Base-by-base conservation (phyloP, 2,888 invertebrate genomes). In the Pterobdella sp. region DNA sequence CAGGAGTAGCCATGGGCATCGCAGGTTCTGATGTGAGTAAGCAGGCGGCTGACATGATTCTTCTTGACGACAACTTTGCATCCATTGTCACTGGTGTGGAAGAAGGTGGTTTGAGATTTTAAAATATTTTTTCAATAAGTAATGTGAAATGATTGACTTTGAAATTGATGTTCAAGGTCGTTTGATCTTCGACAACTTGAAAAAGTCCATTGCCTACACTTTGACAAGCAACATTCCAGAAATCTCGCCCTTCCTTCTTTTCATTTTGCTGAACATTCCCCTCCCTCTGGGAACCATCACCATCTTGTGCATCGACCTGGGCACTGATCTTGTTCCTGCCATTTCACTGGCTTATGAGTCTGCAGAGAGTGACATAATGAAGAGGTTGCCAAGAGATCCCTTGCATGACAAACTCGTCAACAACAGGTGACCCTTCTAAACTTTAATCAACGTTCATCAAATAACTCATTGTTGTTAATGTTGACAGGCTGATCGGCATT, bases 161-260 rank as follows among this genome's bases (percentile, higher is more conserved):
- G n/a, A n/a, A n/a, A n/a, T n/a, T n/a, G n/a, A n/a, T n/a, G n/a
- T n/a, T n/a, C n/a, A 42, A 68, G 83, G 85, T 35, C 78, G 86
- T 75, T 86, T 95, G 79, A 94, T 95, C 86, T 95, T 94, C 87
- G 94, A 95, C 86, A 95, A 95, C 85, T 86, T 95, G 85, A 95
- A 95, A 87, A 95, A 95, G 85, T 94, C 94, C 80, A 94, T 95
- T 86, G 94, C 94, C 71, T 95, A 95, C 86, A 94, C 94, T 76
- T 86, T 95, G 74, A 94, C 94, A 78, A 93, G 93, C 78, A 95
- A 95, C 87, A 94, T 95, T 85, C 95, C 95, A 79, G 95, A 95
- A 87, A 94, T 95, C 83, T 92, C 94, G 74, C 95, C 95, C 77
- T 95, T 95, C 89, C 88, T 95, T 82, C 91, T 93, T 79, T 95